Percentiles rank a stretch among this genome's conserved stretches.
phyloP scores from a whole-genome alignment of 2,797 vertebrate species.

The Megalops cyprinoides region DNA sequence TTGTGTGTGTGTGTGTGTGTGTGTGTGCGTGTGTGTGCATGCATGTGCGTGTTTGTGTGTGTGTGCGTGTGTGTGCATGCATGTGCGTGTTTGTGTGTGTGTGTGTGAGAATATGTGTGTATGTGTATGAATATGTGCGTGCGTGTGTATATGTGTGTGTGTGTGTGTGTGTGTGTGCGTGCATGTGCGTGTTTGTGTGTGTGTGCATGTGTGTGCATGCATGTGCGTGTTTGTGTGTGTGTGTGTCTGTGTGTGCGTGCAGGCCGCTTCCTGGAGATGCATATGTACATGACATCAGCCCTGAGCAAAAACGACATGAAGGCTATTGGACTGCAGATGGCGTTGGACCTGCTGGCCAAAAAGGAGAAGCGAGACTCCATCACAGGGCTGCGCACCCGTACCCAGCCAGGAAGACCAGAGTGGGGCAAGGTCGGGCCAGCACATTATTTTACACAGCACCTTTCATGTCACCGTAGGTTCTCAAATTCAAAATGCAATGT shows the following conservation, averaged over 20 bases:
- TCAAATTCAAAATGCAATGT: too few species aligned
- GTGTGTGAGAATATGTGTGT: background rate
- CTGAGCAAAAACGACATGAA: constrained; percentile 88
- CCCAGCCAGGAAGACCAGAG: constrained; percentile 82
- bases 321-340: constrained; percentile 89
- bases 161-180: too few species aligned
- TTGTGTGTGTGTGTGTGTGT: fast-evolving
- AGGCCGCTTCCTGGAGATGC: constrained; percentile 90
- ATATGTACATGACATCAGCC: constrained; percentile 88
- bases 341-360: constrained; percentile 84
- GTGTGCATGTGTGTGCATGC: background rate
- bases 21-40: too few species aligned
- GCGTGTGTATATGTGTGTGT: background rate
- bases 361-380: constrained; percentile 85
- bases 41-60: too few species aligned
- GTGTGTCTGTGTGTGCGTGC: background rate
- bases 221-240: constrained; percentile 3
- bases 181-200: background rate
- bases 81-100: too few species aligned
- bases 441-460: background rate
- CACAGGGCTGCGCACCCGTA: constrained; percentile 81
- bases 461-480: background rate
- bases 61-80: too few species aligned
- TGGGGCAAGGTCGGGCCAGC: constrained; percentile 76
- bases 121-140: background rate